phyloP scores from a whole-genome alignment of 2,113 vertebrate genomes.

The Oxygymnocypris stewartii region DNA sequence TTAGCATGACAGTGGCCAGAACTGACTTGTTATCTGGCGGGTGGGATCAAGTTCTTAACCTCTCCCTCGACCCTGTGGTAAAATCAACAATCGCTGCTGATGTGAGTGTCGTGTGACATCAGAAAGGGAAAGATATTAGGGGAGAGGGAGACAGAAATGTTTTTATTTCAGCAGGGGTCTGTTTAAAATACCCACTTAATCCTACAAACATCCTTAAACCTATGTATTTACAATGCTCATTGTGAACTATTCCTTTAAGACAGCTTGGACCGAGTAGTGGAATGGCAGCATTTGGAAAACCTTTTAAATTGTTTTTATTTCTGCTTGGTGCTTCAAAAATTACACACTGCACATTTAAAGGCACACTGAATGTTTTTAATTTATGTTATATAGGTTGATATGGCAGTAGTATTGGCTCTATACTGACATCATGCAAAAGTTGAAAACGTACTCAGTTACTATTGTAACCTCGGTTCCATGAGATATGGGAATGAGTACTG shows the following conservation, averaged over 20 bases:
- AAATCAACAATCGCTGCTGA: slow-evolving; percentile 74
- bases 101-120: slow-evolving; percentile 67
- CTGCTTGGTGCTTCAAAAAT: background rate
- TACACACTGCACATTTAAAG: background rate
- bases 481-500: too few species aligned
- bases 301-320: background rate
- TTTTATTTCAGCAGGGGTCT: slow-evolving; percentile 41
- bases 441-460: background rate
- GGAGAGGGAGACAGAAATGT: slow-evolving; percentile 3
- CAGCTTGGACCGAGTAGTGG: background rate
- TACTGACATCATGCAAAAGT: background rate
- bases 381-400: background rate
- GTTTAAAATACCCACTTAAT: slow-evolving; percentile 53
- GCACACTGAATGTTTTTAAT: background rate
- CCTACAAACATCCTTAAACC: slow-evolving; percentile 51
- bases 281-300: background rate
- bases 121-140: slow-evolving; percentile 25
- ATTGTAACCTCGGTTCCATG: too few species aligned
- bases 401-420: background rate
- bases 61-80: slow-evolving; percentile 68
- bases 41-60: slow-evolving; percentile 79
- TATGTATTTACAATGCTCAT: slow-evolving; percentile 42
- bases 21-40: slow-evolving; percentile 69
- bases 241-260: background rate
- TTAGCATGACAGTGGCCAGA: slow-evolving; percentile 67